Base-by-base conservation (phyloP, 2,113 vertebrate genomes). In the Grallaria varia region DNA sequence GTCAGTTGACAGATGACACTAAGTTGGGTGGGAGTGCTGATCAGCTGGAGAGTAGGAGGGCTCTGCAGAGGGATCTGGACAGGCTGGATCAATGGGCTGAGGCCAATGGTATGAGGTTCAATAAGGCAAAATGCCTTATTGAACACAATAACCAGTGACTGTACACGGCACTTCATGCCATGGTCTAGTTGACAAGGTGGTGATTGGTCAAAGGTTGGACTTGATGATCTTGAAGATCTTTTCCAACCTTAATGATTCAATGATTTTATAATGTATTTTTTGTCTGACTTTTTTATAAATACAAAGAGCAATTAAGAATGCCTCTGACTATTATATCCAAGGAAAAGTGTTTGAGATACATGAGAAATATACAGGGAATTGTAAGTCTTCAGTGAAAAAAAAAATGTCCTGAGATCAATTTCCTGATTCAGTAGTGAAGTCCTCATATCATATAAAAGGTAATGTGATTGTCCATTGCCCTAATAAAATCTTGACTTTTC, bases 401-500 rank as follows among this genome's bases (percentile, higher is more conserved):
- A 69, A 50, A 47, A 60, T 31, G 42, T 75, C 71, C 75, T 53
- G 78, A 78, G 81, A 95, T 95, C 95, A 55, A 75, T 96, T 95
- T 92, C 64, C 83, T 73, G 78, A 95, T 95, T 91, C 75, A 86
- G 39, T 90, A 86, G 67, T 53, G 14, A 91, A 84, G 76, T 73
- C 27, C 24, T 91, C 50, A 25, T 95, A 93, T 92, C 31, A 53
- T 77, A 75, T 63, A 77, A 88, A 97, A 92, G 20, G 33, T 96
- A 96, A 97, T 93, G 62, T 84, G 81, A 96, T 97, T 97, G 78
- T 94, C 89, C 49, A 17, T 47, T 78, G 68, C 83, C 91, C 66
- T 96, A 96, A 97, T 90, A 95, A 95, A 90, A 97, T 94, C 90
- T 90, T 81, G 84, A 84, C 45, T 96, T 92, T 93, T 87, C 58